A percentile compares a stretch with the other conserved stretches of the same genome.
Conservation (phyloP, 2,888 invertebrate genomes). For the Lasioglossum morio region DNA sequence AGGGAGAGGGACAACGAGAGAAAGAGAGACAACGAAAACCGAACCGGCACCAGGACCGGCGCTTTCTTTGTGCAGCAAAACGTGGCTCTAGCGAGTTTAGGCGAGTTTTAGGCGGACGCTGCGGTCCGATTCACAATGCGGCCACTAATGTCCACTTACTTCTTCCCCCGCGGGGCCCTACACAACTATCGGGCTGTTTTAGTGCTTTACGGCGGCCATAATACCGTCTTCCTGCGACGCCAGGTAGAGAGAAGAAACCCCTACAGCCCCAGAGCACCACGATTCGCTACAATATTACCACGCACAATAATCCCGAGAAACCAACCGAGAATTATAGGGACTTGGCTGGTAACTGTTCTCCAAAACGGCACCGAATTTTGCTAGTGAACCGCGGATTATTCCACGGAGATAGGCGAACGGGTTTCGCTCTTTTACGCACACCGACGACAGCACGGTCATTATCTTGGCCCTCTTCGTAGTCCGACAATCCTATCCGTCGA, state of each 20-base stretch:
- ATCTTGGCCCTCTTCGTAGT: background rate
- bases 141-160: constrained; percentile 77
- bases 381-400: constrained; percentile 2
- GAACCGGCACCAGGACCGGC: constrained; percentile 16
- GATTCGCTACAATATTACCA: constrained; percentile 54
- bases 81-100: constrained; percentile 22
- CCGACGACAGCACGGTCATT: background rate
- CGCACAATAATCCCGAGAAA: constrained; percentile 28
- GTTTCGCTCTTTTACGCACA: background rate
- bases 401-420: constrained; percentile 3
- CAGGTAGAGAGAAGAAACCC: constrained; percentile 64
- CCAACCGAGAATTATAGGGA: constrained; percentile 18
- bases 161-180: constrained; percentile 55
- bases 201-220: constrained; percentile 75
- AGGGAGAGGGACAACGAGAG: background rate
- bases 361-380: background rate
- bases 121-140: constrained; percentile 78
- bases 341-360: background rate
- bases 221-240: constrained; percentile 60
- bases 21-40: constrained; percentile 29
- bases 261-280: background rate
- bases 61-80: constrained; percentile 57
- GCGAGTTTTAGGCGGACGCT: constrained; percentile 56
- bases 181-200: constrained; percentile 72
- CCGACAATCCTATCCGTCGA: background rate